Base-by-base conservation (phyloP, 1,140 invertebrate genomes). In the Dinoponera quadriceps region DNA sequence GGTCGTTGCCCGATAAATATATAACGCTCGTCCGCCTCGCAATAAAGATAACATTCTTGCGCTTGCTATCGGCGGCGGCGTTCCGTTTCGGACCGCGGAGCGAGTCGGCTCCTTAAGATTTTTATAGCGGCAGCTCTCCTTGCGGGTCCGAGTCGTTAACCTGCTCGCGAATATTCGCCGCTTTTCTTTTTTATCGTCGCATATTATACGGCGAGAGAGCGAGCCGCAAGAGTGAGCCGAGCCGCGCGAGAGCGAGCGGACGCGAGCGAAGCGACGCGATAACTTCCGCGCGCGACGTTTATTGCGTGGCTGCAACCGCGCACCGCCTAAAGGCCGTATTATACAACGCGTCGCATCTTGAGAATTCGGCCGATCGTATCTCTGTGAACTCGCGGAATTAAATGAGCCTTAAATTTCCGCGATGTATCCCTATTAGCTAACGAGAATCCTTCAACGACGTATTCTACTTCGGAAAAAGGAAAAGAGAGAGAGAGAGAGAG, bases 221-320 rank as follows among this genome's bases (percentile, higher is more conserved):
- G 49, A 54, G n/a, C n/a, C n/a, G n/a, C 57, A 29, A n/a, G 54
- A 72, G 66, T 22, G 49, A 72, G 51, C 48, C 63, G 62, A 54
- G 60, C 74, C 74, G 22, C 29, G 57, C 68, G 80, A 63, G 75
- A 82, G 83, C 88, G 85, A 72, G 73, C 83, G 83, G 77, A 89
- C 83, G 84, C 77, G 73, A 86, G 83, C 73, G 81, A 66, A 89
- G 88, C 85, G 83, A 89, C 82, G 83, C 84, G 83, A 90, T 90
- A 90, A 90, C 88, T 89, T 89, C 87, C 81, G 80, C 72, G 66
- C 80, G 62, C 63, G 85, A 89, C 86, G 83, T 90, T 90, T 90
- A 90, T 89, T 88, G 85, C 75, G 83, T 62, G 69, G 57, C 65
- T 69, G 73, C 80, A 87, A 83, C 87, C 60, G 69, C 60, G 75